These are phyloP conservation scores for Chouioia cunea DNA, from an alignment of 2,888 invertebrate species.

Conservation along the genomic window DNA sequence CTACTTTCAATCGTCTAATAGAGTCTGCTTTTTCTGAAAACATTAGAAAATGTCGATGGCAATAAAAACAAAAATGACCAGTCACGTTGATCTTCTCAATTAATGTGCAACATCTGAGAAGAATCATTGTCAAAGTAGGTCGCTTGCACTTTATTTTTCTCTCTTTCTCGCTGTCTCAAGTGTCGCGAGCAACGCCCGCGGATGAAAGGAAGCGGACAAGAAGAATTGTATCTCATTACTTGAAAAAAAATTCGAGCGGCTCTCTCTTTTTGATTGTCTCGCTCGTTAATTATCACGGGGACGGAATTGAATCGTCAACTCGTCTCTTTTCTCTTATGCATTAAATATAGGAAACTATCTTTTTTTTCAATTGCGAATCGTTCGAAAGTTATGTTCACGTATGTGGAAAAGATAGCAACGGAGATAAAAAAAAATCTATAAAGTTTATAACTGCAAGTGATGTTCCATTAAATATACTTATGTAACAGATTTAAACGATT, in stretches of 20 bases:
- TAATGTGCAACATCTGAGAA: too few species aligned
- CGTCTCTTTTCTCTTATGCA: neutral
- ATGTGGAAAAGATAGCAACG: too few species aligned
- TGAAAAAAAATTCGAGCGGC: neutral
- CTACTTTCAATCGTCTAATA: too few species aligned
- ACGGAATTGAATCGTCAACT: neutral
- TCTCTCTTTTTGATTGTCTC: constrained; percentile 10
- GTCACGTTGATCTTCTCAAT: too few species aligned
- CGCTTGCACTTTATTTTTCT: constrained; percentile 54
- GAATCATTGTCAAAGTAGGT: constrained; percentile 50
- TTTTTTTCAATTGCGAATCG: neutral
- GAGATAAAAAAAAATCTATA: neutral
- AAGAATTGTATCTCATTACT: neutral
- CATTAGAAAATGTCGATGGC: too few species aligned
- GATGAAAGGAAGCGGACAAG: constrained; percentile 8
- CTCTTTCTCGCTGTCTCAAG: constrained; percentile 3
- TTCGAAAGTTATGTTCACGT: too few species aligned
- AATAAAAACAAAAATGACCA: too few species aligned
- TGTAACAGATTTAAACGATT: too few species aligned
- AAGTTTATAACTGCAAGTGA: too few species aligned
- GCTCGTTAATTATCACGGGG: constrained; percentile 18
- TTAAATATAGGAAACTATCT: constrained; percentile 2
- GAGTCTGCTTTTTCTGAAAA: too few species aligned
- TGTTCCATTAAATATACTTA: too few species aligned
- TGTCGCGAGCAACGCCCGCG: too few species aligned